Conservation (phyloP, 2,888 invertebrate species). For the Lampropteryx suffumata region DNA sequence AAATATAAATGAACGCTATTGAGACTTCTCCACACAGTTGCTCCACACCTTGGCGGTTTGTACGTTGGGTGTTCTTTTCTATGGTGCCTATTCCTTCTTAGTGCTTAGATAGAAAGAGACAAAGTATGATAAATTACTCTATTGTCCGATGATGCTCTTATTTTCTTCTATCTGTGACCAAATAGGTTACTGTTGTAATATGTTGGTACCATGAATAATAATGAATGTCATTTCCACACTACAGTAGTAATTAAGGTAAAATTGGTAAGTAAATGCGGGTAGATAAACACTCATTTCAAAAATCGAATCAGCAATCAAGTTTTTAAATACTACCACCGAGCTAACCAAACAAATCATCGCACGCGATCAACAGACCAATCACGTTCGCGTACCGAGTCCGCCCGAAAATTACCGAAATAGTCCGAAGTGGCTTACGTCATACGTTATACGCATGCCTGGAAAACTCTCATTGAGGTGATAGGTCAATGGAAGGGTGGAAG, state of each 20-base stretch:
- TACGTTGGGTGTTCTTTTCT: not conserved
- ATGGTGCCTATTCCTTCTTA: not conserved
- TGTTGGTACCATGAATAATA: too few species aligned
- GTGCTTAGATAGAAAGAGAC: not conserved
- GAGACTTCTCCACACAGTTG: too few species aligned
- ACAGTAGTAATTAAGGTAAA: too few species aligned
- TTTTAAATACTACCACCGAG: constrained; percentile 10
- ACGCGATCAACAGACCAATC: constrained; percentile 24
- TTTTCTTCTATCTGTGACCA: too few species aligned
- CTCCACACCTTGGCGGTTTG: not conserved
- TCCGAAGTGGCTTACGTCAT: constrained; percentile 45
- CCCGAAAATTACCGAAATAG: constrained; percentile 23
- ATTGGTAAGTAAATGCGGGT: constrained; percentile 4
- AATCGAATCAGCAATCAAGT: constrained; percentile 18
- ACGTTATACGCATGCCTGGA: constrained; percentile 57
- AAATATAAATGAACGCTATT: too few species aligned
- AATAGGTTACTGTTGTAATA: too few species aligned
- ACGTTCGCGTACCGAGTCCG: constrained; percentile 7
- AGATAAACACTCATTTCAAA: not conserved
- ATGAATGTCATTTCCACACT: too few species aligned
- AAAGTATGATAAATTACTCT: not conserved
- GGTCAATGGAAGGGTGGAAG: constrained; percentile 46
- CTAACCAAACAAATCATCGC: constrained; percentile 23
- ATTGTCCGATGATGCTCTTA: too few species aligned
- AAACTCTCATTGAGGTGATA: constrained; percentile 47